A percentile compares a stretch with the other conserved stretches of the same genome.
These are phyloP conservation scores for Serilophus lunatus DNA, from an alignment of 2,113 vertebrate species.

Conservation along the genomic window DNA sequence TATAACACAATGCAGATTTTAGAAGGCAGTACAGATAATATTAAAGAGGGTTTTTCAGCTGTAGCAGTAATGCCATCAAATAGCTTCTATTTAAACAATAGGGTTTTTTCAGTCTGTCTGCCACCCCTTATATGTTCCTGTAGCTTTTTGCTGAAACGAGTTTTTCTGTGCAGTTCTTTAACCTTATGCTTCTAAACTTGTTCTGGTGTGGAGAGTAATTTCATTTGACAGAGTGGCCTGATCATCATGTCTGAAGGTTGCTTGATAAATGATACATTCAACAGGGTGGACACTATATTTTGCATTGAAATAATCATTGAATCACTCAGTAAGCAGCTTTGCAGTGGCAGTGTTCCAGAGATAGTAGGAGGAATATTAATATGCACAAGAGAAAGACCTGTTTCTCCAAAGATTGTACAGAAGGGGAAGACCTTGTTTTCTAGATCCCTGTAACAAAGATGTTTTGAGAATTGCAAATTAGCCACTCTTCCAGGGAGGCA, in stretches of 20 bases:
- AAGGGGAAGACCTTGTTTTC: slow-evolving; percentile 55
- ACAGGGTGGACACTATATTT: background rate
- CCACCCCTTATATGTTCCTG: background rate
- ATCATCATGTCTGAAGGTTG: background rate
- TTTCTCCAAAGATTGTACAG: slow-evolving; percentile 18
- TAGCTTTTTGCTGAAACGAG: background rate
- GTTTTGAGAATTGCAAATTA: slow-evolving; percentile 61
- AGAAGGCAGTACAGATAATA: background rate
- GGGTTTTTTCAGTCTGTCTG: background rate
- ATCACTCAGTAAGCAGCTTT: background rate
- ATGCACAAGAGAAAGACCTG: background rate
- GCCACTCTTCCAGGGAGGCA: slow-evolving; percentile 23
- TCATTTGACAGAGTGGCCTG: background rate
- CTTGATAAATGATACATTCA: background rate
- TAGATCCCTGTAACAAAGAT: slow-evolving; percentile 40
- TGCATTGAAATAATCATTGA: background rate
- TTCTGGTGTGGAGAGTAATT: background rate
- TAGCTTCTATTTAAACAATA: background rate
- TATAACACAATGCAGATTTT: background rate
- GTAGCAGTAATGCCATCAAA: background rate
- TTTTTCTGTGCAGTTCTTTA: background rate
- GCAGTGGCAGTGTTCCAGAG: slow-evolving; percentile 19
- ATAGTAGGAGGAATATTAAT: slow-evolving; percentile 46
- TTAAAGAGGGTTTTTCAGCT: background rate
- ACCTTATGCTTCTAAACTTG: background rate